phyloP scores from a whole-genome alignment of 2,797 vertebrate genomes.

The Galaxias olidus region DNA sequence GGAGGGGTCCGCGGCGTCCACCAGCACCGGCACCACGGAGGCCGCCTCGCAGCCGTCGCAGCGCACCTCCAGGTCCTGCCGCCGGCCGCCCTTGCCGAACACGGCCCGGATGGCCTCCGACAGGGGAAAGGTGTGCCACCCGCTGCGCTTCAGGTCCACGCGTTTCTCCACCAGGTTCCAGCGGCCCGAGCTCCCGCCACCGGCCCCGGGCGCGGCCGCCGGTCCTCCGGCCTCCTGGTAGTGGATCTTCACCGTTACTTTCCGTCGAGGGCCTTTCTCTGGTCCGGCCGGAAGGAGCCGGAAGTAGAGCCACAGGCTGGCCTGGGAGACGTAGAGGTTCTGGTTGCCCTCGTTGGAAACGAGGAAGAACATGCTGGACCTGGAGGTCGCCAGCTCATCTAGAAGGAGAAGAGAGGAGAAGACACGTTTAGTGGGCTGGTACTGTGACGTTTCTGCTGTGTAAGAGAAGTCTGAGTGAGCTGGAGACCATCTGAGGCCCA shows the following conservation, averaged over 20 bases:
- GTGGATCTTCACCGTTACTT: conserved; percentile 91
- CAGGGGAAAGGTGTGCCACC: conserved; percentile 97
- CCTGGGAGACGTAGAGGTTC: conserved; percentile 93
- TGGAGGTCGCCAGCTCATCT: conserved; percentile 87
- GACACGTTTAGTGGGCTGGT: conserved; percentile 1
- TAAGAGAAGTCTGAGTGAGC: neutral
- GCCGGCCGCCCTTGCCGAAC: conserved; percentile 85
- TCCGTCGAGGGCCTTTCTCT: conserved; percentile 88
- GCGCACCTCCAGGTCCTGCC: conserved; percentile 92
- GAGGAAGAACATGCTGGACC: conserved; percentile 88
- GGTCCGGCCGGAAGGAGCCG: conserved; percentile 85
- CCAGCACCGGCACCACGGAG: conserved; percentile 85
- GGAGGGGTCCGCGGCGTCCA: conserved; percentile 86
- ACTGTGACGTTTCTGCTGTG: neutral
- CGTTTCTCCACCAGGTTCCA: conserved; percentile 92
- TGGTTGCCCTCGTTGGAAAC: conserved; percentile 97
- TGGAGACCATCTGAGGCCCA: too few relatives aligned
- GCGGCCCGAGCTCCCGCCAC: conserved; percentile 64
- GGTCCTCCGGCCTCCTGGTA: conserved; percentile 83
- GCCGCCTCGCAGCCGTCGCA: conserved; percentile 89
- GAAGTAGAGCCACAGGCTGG: conserved; percentile 97
- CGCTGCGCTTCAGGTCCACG: conserved; percentile 93
- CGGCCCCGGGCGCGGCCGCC: conserved; percentile 30
- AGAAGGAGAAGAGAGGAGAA: conserved; percentile 57
- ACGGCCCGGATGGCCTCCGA: conserved; percentile 87